Evolutionary conservation across 2,888 invertebrate species (phyloP).

Genomic region (Drosophila helvetica): DNA sequence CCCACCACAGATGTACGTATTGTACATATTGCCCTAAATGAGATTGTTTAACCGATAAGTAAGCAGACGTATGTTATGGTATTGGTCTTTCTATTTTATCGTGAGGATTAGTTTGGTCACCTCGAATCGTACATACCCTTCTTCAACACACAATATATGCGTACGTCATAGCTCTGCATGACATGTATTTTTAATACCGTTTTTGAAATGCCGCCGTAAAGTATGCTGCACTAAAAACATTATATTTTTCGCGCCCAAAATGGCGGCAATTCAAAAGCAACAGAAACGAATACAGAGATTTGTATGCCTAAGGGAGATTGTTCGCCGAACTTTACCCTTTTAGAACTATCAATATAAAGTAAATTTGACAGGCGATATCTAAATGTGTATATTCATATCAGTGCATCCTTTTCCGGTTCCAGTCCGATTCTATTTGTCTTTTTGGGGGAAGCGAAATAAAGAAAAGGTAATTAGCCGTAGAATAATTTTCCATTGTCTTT

Average conservation of each 20-base stretch:
- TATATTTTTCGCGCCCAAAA: not conserved
- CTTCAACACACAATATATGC: not conserved
- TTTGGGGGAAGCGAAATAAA: slow-evolving; percentile 42
- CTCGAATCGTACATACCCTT: slow-evolving; percentile 34
- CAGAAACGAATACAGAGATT: not conserved
- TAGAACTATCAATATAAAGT: too few species aligned
- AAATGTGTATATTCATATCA: too few species aligned
- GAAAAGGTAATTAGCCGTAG: slow-evolving; percentile 35
- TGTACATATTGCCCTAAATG: slow-evolving; percentile 20
- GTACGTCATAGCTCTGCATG: not conserved
- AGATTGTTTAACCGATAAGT: slow-evolving; percentile 44
- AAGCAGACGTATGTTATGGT: not conserved
- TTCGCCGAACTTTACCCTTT: too few species aligned
- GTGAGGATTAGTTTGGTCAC: slow-evolving; percentile 6
- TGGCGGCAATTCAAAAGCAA: not conserved
- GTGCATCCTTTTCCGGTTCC: slow-evolving; percentile 32
- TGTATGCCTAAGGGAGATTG: too few species aligned
- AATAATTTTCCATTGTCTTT: slow-evolving; percentile 24
- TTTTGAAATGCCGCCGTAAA: slow-evolving; percentile 15
- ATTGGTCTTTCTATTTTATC: slow-evolving; percentile 39
- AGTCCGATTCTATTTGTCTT: slow-evolving; percentile 29
- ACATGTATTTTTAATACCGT: slow-evolving; percentile 9
- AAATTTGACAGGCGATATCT: too few species aligned
- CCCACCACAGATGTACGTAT: slow-evolving; percentile 6
- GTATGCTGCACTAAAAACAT: slow-evolving; percentile 14